Conservation (phyloP, 53 echinoderm and acorn worm genomes). For the Luidia sarsii region DNA sequence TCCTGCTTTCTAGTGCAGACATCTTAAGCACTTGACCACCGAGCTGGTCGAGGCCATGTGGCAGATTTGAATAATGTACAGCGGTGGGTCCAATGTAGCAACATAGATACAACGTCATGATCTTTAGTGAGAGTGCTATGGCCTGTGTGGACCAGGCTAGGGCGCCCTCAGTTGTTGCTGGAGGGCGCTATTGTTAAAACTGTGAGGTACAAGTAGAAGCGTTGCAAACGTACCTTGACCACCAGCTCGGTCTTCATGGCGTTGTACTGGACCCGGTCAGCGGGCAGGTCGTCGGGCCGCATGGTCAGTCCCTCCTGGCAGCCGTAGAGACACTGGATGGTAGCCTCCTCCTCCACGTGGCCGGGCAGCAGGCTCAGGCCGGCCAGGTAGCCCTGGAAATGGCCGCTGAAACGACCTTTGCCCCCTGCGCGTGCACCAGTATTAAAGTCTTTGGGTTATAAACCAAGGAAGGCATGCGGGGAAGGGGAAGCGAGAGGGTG, state of each 20-base stretch:
- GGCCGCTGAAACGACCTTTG: slow-evolving; percentile 69
- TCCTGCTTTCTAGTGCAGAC: no score
- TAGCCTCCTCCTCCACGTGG: slow-evolving; percentile 72
- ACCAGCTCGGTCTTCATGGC: slow-evolving; percentile 75
- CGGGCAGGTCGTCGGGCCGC: slow-evolving; percentile 68
- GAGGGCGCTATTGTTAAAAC: no score
- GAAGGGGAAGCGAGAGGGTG: neutral
- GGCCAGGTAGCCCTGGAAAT: slow-evolving; percentile 92
- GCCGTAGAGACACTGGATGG: slow-evolving; percentile 82
- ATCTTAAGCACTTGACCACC: no score
- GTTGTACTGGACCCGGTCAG: slow-evolving; percentile 75
- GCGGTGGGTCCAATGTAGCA: no score
- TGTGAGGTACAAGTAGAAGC: no score
- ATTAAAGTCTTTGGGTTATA: slow-evolving; percentile 57
- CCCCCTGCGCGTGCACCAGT: slow-evolving; percentile 72
- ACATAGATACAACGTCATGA: no score
- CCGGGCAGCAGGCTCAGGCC: slow-evolving; percentile 92
- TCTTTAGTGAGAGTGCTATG: neutral
- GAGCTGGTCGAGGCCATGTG: no score
- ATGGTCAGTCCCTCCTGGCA: slow-evolving; percentile 93
- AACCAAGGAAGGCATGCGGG: slow-evolving; percentile 37
- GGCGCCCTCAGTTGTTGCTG: no score
- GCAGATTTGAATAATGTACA: no score
- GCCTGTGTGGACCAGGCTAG: no score
- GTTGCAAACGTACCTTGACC: slow-evolving; percentile 77